phyloP scores from a whole-genome alignment of 2,888 invertebrate genomes.

The Cheilosia soror region DNA sequence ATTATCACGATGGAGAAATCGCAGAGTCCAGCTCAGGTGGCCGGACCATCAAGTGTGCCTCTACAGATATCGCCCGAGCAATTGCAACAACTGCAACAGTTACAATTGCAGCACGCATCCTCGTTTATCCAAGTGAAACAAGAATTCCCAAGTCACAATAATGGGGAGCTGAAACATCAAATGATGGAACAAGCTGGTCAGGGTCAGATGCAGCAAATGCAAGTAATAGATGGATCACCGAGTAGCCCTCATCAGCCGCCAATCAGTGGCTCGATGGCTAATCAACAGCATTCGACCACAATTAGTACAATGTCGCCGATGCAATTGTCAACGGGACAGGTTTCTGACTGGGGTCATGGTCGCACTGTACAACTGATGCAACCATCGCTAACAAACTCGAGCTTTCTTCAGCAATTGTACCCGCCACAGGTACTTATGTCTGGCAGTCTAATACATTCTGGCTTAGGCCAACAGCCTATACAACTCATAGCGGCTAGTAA shows the following conservation, averaged over 20 bases:
- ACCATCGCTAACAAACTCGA: constrained; percentile 87
- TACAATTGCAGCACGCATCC: constrained; percentile 86
- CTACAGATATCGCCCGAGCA: constrained; percentile 84
- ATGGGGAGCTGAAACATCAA: constrained; percentile 80
- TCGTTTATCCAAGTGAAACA: constrained; percentile 84
- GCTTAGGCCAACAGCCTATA: constrained; percentile 83
- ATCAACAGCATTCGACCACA: constrained; percentile 85
- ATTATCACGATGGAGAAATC: constrained; percentile 88
- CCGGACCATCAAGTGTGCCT: constrained; percentile 82
- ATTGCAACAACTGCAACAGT: constrained; percentile 86
- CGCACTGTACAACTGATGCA: constrained; percentile 94
- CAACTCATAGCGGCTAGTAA: constrained; percentile 93
- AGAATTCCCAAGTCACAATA: constrained; percentile 81
- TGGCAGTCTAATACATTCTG: constrained; percentile 88
- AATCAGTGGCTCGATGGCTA: constrained; percentile 79
- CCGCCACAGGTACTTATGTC: constrained; percentile 94
- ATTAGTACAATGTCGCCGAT: constrained; percentile 91
- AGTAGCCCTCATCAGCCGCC: constrained; percentile 84
- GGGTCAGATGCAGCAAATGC: constrained; percentile 84
- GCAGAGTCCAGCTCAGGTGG: constrained; percentile 84
- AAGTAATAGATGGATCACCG: constrained; percentile 82
- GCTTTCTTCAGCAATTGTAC: constrained; percentile 90
- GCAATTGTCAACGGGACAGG: constrained; percentile 86
- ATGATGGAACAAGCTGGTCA: constrained; percentile 84
- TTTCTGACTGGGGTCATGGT: constrained; percentile 89